A percentile compares a stretch with the other conserved stretches of the same genome.
Evolutionary conservation across 2,113 vertebrate species (phyloP).

Genomic region (Spilogale gracilis): DNA sequence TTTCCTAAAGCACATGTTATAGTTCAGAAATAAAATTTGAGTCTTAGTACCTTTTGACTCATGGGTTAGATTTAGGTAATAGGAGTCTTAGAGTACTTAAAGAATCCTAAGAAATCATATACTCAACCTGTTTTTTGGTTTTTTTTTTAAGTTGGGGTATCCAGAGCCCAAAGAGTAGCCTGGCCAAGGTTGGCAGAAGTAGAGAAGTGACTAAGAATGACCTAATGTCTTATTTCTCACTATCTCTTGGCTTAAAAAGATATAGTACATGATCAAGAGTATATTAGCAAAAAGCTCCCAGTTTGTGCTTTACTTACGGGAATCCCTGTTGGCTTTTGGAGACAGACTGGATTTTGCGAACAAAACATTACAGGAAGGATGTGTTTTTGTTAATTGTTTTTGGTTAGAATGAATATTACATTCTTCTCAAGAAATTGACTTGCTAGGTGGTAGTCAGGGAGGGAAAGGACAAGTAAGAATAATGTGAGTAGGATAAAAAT

Average conservation of each 20-base stretch:
- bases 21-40: slow-evolving; percentile 62
- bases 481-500: slow-evolving; percentile 62
- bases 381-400: slow-evolving; percentile 53
- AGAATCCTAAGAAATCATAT: slow-evolving; percentile 53
- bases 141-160: slow-evolving; percentile 15
- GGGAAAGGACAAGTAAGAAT: slow-evolving; percentile 55
- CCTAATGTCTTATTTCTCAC: background rate
- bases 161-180: slow-evolving; percentile 51
- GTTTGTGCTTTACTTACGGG: slow-evolving; percentile 55
- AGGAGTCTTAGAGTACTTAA: slow-evolving; percentile 56
- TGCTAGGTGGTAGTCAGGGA: slow-evolving; percentile 42
- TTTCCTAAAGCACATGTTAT: slow-evolving; percentile 55
- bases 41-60: slow-evolving; percentile 47
- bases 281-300: slow-evolving; percentile 47
- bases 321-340: slow-evolving; percentile 61
- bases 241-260: slow-evolving; percentile 51
- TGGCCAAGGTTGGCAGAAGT: slow-evolving; percentile 39
- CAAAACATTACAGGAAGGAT: slow-evolving; percentile 52
- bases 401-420: slow-evolving; percentile 48
- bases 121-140: background rate
- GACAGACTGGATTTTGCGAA: slow-evolving; percentile 58
- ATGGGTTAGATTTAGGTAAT: slow-evolving; percentile 62
- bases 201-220: slow-evolving; percentile 49
- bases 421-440: slow-evolving; percentile 55
- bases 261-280: slow-evolving; percentile 49